Conservation (phyloP, 2,888 invertebrate species). For the Coelinius sp. region DNA sequence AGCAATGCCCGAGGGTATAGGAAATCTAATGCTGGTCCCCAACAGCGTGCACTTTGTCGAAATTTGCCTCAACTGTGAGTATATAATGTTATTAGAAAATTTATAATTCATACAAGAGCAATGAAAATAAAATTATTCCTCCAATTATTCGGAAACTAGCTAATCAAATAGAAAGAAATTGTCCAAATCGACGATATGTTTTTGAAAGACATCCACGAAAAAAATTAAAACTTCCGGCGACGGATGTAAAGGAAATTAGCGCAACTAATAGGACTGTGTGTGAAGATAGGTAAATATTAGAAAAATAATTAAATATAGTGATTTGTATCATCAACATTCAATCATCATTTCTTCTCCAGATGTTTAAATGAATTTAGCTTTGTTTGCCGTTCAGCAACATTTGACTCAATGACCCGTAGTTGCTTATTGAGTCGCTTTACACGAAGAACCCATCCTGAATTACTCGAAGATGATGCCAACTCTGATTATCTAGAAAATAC, state of each 20-base stretch:
- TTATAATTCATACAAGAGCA: no score
- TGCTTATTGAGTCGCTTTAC: conserved; percentile 88
- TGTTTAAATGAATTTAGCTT: conserved; percentile 91
- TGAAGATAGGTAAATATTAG: conserved; percentile 85
- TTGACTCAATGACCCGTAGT: conserved; percentile 82
- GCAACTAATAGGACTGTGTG: conserved; percentile 90
- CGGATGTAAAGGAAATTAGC: conserved; percentile 88
- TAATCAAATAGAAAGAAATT: conserved; percentile 89
- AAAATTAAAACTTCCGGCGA: conserved; percentile 84
- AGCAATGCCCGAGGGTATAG: conserved; percentile 89
- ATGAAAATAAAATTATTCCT: no score
- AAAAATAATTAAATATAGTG: no score
- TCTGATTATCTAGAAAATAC: conserved; percentile 93
- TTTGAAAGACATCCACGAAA: conserved; percentile 91
- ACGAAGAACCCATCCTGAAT: conserved; percentile 86
- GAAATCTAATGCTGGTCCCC: conserved; percentile 89
- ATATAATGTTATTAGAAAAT: no score
- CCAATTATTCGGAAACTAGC: no score
- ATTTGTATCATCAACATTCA: neutral
- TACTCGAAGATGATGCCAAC: conserved; percentile 87
- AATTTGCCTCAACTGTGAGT: conserved; percentile 90
- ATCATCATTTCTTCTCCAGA: conserved; percentile 62
- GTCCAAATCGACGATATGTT: conserved; percentile 89
- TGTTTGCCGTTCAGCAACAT: conserved; percentile 90
- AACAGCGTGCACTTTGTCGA: conserved; percentile 93